Evolutionary conservation across 2,797 vertebrate genomes (phyloP).

Genomic region (Hoplostethus atlanticus): DNA sequence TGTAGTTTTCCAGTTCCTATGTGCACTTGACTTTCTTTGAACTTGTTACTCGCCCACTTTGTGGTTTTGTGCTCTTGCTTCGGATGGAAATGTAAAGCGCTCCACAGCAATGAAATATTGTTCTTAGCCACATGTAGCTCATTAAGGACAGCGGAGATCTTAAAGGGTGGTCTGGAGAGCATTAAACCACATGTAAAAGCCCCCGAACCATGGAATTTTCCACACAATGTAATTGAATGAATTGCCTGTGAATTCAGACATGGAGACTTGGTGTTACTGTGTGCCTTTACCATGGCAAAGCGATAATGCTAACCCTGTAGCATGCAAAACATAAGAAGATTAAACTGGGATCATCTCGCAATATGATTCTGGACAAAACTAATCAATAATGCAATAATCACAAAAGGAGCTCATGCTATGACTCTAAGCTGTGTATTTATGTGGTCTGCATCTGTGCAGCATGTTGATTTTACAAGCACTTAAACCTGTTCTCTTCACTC

Average conservation of each 20-base stretch:
- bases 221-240: constrained; percentile 50
- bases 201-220: constrained; percentile 56
- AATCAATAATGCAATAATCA: not conserved
- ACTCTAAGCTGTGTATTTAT: not conserved
- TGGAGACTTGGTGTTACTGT: constrained; percentile 3
- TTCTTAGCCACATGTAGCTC: constrained; percentile 37
- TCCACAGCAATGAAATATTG: constrained; percentile 21
- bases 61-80: constrained; percentile 26
- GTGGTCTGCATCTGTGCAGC: not conserved
- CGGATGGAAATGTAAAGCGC: constrained; percentile 37
- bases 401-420: not conserved
- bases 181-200: constrained; percentile 22
- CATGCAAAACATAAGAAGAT: not conserved
- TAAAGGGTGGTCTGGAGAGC: constrained; percentile 50
- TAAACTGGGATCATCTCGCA: not conserved
- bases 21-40: constrained; percentile 28
- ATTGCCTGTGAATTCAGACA: constrained; percentile 33
- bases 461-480: not conserved
- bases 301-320: not conserved
- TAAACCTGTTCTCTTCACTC: constrained; percentile 35
- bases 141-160: constrained; percentile 43
- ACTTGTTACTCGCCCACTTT: constrained; percentile 5
- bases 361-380: not conserved
- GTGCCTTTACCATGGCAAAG: not conserved
- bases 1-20: constrained; percentile 7